Evolutionary conservation across 2,113 vertebrate genomes (phyloP).

Genomic region (Rhegmatorhina hoffmannsi): DNA sequence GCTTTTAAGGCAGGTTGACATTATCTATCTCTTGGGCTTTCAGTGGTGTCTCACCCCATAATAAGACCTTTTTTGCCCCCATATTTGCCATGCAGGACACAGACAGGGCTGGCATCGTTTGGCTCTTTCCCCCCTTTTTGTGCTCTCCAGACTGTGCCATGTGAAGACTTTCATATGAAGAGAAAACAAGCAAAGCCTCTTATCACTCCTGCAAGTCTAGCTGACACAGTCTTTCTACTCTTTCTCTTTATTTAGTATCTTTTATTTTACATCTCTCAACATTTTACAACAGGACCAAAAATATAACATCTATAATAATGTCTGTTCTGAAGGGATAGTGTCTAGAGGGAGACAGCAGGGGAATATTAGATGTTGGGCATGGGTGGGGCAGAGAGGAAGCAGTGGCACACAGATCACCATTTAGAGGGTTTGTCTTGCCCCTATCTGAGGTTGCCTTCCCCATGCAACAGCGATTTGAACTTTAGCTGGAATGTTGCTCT

Average conservation of each 20-base stretch:
- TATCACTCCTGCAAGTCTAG: not conserved
- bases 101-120: not conserved
- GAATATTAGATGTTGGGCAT: not conserved
- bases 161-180: not conserved
- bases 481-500: not conserved
- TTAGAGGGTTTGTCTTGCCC: fast-evolving
- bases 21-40: fast-evolving
- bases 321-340: not conserved
- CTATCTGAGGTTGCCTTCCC: not conserved
- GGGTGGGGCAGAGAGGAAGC: not conserved
- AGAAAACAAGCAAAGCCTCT: not conserved
- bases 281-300: not conserved
- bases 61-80: not conserved
- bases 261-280: not conserved
- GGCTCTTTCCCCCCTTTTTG: fast-evolving
- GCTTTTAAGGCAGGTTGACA: not conserved
- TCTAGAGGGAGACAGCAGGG: not conserved
- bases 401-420: fast-evolving
- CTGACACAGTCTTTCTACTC: not conserved
- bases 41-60: fast-evolving
- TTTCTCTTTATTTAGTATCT: not conserved
- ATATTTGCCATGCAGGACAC: not conserved
- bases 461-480: not conserved
- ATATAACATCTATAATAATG: not conserved
- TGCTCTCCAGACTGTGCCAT: not conserved